Conservation (phyloP, 2,113 vertebrate species). For the Grammomys dolichurus region DNA sequence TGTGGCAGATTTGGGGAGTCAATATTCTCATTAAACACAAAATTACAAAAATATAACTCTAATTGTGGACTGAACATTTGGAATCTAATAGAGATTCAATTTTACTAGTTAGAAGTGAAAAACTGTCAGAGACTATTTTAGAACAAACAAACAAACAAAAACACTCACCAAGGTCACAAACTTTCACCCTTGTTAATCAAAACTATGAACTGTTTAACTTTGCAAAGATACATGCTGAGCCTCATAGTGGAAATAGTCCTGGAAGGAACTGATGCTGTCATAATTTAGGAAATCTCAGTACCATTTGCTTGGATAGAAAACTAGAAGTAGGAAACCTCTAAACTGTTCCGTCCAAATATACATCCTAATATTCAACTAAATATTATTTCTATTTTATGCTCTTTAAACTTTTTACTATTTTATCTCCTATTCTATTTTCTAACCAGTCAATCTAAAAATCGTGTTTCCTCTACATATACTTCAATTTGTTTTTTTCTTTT, state of each 20-base stretch:
- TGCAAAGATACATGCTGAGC: slow-evolving; percentile 71
- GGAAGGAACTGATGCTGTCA: slow-evolving; percentile 61
- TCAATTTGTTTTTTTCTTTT: neutral
- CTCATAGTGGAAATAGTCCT: slow-evolving; percentile 62
- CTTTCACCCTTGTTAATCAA: slow-evolving; percentile 78
- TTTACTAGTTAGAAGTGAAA: slow-evolving; percentile 80
- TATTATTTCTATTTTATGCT: neutral
- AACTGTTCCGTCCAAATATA: slow-evolving; percentile 47
- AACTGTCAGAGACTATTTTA: slow-evolving; percentile 73
- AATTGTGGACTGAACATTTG: slow-evolving; percentile 76
- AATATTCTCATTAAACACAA: too few relatives aligned
- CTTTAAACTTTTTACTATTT: neutral
- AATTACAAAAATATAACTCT: slow-evolving; percentile 78
- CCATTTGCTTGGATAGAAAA: slow-evolving; percentile 55
- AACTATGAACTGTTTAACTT: slow-evolving; percentile 72
- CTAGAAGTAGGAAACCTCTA: slow-evolving; percentile 25
- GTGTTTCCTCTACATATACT: neutral
- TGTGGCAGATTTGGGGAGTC: too few relatives aligned
- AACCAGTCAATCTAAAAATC: neutral
- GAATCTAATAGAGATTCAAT: slow-evolving; percentile 73
- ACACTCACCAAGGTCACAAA: slow-evolving; percentile 66
- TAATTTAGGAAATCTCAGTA: slow-evolving; percentile 62
- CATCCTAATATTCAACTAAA: slow-evolving; percentile 18
- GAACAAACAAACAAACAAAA: slow-evolving; percentile 77
- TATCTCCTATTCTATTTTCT: neutral